phyloP scores from a whole-genome alignment of 2,797 vertebrate genomes.

The Cephalopachus bancanus region DNA sequence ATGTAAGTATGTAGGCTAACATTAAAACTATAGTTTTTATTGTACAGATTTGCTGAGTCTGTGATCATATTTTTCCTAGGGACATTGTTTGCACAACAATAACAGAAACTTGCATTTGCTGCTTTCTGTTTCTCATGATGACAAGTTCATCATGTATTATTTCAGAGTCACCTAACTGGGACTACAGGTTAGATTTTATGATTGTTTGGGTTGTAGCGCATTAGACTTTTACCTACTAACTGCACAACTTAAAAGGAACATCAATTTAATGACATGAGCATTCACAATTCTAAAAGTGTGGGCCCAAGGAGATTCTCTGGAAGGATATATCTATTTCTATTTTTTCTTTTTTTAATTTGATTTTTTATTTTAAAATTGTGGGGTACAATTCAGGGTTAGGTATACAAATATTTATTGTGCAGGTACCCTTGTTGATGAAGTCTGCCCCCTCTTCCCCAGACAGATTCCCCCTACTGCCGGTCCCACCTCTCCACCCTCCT shows the following conservation, averaged over 20 bases:
- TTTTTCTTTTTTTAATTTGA: too few relatives aligned
- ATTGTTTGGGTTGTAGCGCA: neutral
- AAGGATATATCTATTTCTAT: neutral
- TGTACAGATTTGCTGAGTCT: neutral
- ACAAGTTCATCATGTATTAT: neutral
- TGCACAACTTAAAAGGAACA: neutral
- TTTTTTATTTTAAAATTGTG: too few relatives aligned
- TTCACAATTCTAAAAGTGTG: neutral
- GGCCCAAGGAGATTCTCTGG: neutral
- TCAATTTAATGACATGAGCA: neutral
- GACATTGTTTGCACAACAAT: neutral
- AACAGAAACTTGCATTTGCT: conserved; percentile 55
- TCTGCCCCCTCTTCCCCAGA: too few relatives aligned
- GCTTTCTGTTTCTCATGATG: conserved; percentile 27
- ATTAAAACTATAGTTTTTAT: conserved; percentile 33
- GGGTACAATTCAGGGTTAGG: too few relatives aligned
- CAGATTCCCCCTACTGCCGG: too few relatives aligned
- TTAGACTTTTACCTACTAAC: conserved; percentile 43
- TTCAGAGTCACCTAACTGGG: neutral
- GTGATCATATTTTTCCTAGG: neutral
- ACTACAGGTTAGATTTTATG: neutral
- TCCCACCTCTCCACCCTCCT: too few relatives aligned
- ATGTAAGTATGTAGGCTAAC: conserved; percentile 26
- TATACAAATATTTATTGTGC: too few relatives aligned
- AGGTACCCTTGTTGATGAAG: too few relatives aligned